Evolutionary conservation across 1,140 invertebrate genomes (phyloP), one percentile per base, ranked within the genome.

Genomic region (Drosophila ananassae): DNA sequence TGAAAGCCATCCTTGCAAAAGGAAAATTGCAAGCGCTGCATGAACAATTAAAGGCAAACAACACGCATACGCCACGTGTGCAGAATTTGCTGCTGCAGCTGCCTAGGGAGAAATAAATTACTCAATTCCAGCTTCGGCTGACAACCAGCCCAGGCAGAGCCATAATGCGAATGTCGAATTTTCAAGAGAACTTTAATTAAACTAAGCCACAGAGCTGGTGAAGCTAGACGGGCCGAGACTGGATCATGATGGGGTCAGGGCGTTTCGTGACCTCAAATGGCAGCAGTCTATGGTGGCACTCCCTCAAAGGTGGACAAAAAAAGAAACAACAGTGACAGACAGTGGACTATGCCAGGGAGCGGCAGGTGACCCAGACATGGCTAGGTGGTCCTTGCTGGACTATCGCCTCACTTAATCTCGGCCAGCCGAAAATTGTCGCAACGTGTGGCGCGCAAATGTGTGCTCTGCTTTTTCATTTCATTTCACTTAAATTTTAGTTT

Each of bases 101-200:
- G 47, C 44, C 46, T 21, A 22, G 34, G 25, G 55, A 32, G 21
- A 56, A 75, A 76, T 76, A 80, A 80, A 80, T 80, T 76, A 80
- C 77, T 80, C 77, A 76, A 79, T 79, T 71, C 46, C 50, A 53
- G 30, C 39, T 37, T 51, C 28, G 9, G 39, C 44, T 67, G 41
- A 47, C 30, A 54, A 44, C 22, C 13, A 44, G 63, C 12, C 64
- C 66, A 77, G 79, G 85, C 77, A 77, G 80, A 81, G 82, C 81
- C 71, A 87, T 84, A 74, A 87, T 80, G 61, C 59, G 56, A 58
- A 57, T 64, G 66, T 64, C 83, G 74, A 85, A 89, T 79, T 76
- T 87, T 87, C 67, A 64, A 73, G 61, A 73, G 69, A 82, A 89
- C 82, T 87, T 87, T 87, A 87, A 87, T 87, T 87, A 87, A 87